phyloP scores from a whole-genome alignment of 1,140 invertebrate species.

The Portunus trituberculatus region DNA sequence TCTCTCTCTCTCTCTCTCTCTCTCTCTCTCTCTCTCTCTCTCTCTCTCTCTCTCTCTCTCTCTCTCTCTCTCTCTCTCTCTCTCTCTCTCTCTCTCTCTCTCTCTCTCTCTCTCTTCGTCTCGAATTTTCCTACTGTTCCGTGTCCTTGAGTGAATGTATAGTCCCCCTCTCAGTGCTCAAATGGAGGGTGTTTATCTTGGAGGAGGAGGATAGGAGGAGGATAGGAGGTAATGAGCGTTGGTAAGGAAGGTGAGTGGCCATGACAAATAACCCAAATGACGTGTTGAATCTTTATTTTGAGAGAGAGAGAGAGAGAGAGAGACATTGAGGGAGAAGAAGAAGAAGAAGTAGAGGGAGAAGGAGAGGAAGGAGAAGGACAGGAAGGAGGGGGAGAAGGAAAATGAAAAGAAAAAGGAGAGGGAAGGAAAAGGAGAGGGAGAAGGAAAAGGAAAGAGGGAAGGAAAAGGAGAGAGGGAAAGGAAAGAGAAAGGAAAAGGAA shows the following conservation, averaged over 20 bases:
- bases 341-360: not conserved
- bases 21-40: not conserved
- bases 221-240: not conserved
- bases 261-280: not conserved
- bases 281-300: no score
- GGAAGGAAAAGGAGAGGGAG: not conserved
- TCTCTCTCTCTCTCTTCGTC: no score
- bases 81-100: no score
- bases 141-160: not conserved
- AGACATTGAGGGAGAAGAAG: not conserved
- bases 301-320: not conserved
- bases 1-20: not conserved
- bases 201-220: not conserved
- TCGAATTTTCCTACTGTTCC: not conserved
- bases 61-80: slow-evolving; percentile 2
- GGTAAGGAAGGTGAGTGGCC: not conserved
- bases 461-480: not conserved
- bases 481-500: not conserved
- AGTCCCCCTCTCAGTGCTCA: not conserved
- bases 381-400: not conserved
- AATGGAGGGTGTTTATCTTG: not conserved
- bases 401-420: not conserved
- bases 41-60: no score
- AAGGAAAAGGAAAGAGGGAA: not conserved
- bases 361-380: not conserved